phyloP scores from a whole-genome alignment of 2,797 vertebrate genomes.

The Melopsittacus undulatus region DNA sequence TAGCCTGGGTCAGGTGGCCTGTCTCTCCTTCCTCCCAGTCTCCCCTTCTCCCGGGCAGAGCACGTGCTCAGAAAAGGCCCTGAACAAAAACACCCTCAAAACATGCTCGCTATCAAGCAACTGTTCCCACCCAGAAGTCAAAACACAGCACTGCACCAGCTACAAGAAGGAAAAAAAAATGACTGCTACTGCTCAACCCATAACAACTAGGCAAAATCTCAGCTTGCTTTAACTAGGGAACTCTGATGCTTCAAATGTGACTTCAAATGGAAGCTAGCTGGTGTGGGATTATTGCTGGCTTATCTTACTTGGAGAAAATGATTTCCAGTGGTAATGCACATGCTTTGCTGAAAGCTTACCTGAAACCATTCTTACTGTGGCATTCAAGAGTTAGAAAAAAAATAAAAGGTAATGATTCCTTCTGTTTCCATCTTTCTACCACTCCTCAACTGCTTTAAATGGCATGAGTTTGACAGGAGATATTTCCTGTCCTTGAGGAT shows the following conservation, averaged over 20 bases:
- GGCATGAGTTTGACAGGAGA: background rate
- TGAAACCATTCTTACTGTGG: background rate
- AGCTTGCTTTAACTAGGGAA: background rate
- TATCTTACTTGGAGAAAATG: background rate
- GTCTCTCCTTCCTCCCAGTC: too few species aligned
- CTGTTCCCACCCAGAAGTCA: too few species aligned
- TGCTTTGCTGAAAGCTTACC: background rate
- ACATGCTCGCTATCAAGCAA: too few species aligned
- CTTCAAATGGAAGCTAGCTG: background rate
- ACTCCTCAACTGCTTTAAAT: background rate
- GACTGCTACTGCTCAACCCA: too few species aligned
- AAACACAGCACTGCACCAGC: too few species aligned
- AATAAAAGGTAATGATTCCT: background rate
- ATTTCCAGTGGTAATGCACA: background rate
- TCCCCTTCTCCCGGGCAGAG: too few species aligned
- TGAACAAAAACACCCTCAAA: too few species aligned
- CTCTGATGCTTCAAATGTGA: background rate
- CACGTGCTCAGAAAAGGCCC: too few species aligned
- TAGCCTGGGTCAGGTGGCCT: too few species aligned
- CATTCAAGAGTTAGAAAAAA: background rate
- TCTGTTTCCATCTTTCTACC: background rate
- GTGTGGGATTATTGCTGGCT: background rate
- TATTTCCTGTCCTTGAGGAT: background rate
- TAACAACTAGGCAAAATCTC: background rate
- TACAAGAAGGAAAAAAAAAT: too few species aligned